Evolutionary conservation across 2,797 vertebrate genomes (phyloP), one percentile per base, ranked within the genome.

Genomic region (Chiloscyllium punctatum): DNA sequence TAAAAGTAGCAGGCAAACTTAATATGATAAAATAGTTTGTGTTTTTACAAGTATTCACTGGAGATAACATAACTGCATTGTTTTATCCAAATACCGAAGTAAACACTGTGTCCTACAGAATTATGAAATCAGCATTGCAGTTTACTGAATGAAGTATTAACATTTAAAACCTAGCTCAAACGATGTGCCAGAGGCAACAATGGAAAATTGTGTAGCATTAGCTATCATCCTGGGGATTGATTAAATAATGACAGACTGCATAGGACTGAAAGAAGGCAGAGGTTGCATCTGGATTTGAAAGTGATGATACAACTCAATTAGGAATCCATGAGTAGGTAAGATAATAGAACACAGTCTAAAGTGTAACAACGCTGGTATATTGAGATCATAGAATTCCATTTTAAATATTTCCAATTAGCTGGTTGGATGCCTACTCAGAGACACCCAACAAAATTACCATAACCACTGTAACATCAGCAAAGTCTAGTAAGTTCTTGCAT

Each of bases 101-200:
- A 66, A 5, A 91, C 27, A 5, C 53, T 8, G 30, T n/a, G 66
- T 66, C 62, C 51, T 25, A 62, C 27, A 90, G 87, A 27, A 57
- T 90, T 90, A 57, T 57, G 87, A 62, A 57, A 62, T 90, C 25
- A 69, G 90, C 66, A 42, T 92, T 66, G n/a, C 90, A 69, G 90
- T 37, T n/a, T 42, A 23, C n/a, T 68, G 66, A 69, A 92, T 92
- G 42, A 92, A 92, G 21, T 25, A 8, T 84, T 6, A 84, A 23
- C 18, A 84, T 21, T 84, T 84, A 48, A 84, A 21, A 77, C 33
- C 9, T n/a, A 77, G 33, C 82, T 25, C 37, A 84, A 48, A 25
- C 6, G 7, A 23, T 84, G 37, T 5, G 42, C 42, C 5, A 21
- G 82, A 84, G 21, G 82, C 37, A 84, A 48, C 18, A 84, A 48